These are phyloP conservation scores for Naja naja DNA, from an alignment of 2,113 vertebrate species.

Conservation along the genomic window DNA sequence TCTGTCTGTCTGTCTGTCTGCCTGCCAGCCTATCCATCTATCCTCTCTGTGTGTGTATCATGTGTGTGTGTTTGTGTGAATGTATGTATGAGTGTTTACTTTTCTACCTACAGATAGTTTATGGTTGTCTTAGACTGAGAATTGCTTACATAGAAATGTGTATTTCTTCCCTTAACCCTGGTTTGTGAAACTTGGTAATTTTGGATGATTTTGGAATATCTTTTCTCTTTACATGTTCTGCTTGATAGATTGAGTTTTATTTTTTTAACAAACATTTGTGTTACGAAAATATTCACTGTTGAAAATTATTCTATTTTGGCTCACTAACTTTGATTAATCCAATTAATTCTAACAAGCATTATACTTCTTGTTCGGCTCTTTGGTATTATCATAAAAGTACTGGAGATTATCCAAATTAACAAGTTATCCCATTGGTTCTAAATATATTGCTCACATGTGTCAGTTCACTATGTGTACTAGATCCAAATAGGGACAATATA, in stretches of 20 bases:
- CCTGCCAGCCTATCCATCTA: neutral
- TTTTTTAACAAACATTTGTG: neutral
- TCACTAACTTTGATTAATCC: neutral
- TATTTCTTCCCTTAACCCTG: neutral
- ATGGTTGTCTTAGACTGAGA: neutral
- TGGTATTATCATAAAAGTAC: neutral
- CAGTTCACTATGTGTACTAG: neutral
- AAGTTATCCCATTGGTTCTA: neutral
- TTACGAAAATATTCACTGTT: neutral
- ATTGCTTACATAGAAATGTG: neutral
- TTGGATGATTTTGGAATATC: neutral
- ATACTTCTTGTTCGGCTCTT: neutral
- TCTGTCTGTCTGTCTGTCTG: too few relatives aligned
- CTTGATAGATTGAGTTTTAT: neutral
- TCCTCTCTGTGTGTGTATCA: too few relatives aligned
- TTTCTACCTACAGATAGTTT: neutral
- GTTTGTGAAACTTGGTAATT: neutral
- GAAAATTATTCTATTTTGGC: neutral
- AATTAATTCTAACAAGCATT: neutral
- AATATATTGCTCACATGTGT: neutral
- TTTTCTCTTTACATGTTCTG: neutral
- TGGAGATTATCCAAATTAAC: neutral
- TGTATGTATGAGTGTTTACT: neutral
- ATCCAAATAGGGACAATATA: neutral
- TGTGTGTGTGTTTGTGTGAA: too few relatives aligned